Base-by-base conservation (phyloP, 2,888 invertebrate genomes). In the Ophioninae sp. region DNA sequence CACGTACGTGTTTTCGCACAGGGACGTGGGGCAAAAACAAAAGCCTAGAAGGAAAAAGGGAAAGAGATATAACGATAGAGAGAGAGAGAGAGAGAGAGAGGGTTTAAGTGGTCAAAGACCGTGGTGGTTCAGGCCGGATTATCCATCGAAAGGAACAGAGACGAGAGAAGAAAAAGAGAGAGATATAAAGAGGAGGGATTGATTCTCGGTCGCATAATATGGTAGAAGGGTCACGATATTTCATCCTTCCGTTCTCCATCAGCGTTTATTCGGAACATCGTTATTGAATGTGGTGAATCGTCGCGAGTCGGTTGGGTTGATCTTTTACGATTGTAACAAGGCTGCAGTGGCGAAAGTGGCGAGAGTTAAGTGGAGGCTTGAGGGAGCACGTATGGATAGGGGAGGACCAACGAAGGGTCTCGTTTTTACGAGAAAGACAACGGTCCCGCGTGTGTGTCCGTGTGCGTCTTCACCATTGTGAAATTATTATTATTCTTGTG, bases 41-140 rank as follows among this genome's bases (percentile, higher is more conserved):
- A 37, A 21, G 23, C 21, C 20, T 10, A 13, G 44, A 37, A 20
- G 5, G 10, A 50, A 50, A 50, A 50, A 6, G 50, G 41, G 30
- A 62, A 39, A 30, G 64, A 20, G 67, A 41, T 3, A 21, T 74
- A 21, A 20, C 8, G 59, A 64, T 44, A 65, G 62, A 62, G 57
- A 56, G 50, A 67, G 21, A 44, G 56, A 69, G 64, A 50, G 57
- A 65, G 73, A 57, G 73, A 44, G 74, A 82, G 61, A 61, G 61
- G 81, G 75, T 69, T 79, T 79, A 62, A 72, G 84, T 82, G 81
- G 72, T 81, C 70, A 75, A 84, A 75, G 79, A 84, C 76, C 79
- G 79, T 64, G 50, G 39, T 41, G 70, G 83, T 70, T 81, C 80
- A 74, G 74, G 74, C 80, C 68, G 80, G 74, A 79, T 79, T 56